Percentiles rank a stretch among this genome's conserved stretches.
Evolutionary conservation across 23 tunicate genomes (phyloP).

Genomic region (Corella eumyota): DNA sequence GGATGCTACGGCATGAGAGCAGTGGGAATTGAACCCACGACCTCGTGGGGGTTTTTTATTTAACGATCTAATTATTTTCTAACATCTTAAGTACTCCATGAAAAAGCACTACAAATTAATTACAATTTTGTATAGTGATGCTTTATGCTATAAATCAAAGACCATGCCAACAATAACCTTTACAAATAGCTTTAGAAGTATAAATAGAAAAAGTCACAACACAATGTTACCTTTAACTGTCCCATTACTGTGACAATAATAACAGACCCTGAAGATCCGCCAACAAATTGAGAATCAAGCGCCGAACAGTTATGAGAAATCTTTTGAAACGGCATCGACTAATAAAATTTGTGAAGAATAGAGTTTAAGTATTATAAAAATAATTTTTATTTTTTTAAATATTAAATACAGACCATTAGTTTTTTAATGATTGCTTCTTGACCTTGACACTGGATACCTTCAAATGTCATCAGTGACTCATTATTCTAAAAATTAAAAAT

Average conservation of each 20-base stretch:
- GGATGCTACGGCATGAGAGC: too few relatives aligned
- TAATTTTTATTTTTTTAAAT: too few relatives aligned
- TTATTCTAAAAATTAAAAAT: conserved; percentile 19
- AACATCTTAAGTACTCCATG: background rate
- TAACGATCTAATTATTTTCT: too few relatives aligned
- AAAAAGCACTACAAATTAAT: background rate
- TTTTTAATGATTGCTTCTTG: conserved; percentile 26
- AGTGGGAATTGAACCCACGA: too few relatives aligned
- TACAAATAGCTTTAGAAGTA: too few relatives aligned
- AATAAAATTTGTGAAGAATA: background rate
- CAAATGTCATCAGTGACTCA: conserved; percentile 43
- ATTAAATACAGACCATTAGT: too few relatives aligned
- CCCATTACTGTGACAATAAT: conserved; percentile 35
- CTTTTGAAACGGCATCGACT: conserved; percentile 42
- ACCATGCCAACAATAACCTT: too few relatives aligned
- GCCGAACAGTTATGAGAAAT: conserved; percentile 41
- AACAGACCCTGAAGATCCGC: conserved; percentile 15
- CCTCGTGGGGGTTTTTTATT: background rate
- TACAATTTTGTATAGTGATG: too few relatives aligned
- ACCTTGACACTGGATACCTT: conserved; percentile 30
- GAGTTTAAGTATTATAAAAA: too few relatives aligned
- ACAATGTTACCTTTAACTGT: conserved; percentile 66
- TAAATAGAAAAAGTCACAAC: background rate
- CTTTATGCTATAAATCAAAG: too few relatives aligned
- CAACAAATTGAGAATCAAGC: conserved; percentile 58